Percentiles rank a stretch among this genome's conserved stretches.
Evolutionary conservation across 2,888 invertebrate species (phyloP).

Genomic region (Congeria kusceri): DNA sequence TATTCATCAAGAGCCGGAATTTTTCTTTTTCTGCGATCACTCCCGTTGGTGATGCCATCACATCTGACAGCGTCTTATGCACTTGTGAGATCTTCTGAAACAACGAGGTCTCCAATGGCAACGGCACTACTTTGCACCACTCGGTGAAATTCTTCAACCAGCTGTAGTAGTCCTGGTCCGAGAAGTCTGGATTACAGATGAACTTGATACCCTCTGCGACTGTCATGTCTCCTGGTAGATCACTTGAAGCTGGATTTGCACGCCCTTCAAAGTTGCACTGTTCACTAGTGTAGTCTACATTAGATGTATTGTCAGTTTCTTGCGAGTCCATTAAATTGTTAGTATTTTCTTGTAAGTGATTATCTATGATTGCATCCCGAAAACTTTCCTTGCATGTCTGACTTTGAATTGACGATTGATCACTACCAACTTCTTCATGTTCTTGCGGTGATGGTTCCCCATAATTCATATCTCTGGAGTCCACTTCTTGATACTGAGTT

Average conservation of each 20-base stretch:
- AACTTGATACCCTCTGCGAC: constrained; percentile 63
- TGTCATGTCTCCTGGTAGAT: neutral
- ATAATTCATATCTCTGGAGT: too few relatives aligned
- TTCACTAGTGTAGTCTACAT: neutral
- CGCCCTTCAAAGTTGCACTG: neutral
- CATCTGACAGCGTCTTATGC: constrained; percentile 82
- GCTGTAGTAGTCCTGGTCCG: constrained; percentile 82
- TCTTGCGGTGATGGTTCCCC: too few relatives aligned
- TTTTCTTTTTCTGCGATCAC: constrained; percentile 81
- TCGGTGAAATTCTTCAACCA: constrained; percentile 83
- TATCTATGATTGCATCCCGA: too few relatives aligned
- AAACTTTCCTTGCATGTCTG: too few relatives aligned
- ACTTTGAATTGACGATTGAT: too few relatives aligned
- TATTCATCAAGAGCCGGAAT: constrained; percentile 81
- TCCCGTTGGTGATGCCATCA: constrained; percentile 82
- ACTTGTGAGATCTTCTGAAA: constrained; percentile 83
- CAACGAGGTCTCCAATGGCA: constrained; percentile 79
- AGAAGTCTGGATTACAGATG: constrained; percentile 81
- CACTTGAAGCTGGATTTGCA: constrained; percentile 8
- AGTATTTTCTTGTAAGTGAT: too few relatives aligned
- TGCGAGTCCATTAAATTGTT: neutral
- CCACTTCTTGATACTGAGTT: too few relatives aligned
- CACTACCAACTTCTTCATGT: too few relatives aligned
- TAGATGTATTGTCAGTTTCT: neutral
- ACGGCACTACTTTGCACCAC: constrained; percentile 77